Conservation (phyloP, 2,797 vertebrate species). For the Ammospiza maritima region DNA sequence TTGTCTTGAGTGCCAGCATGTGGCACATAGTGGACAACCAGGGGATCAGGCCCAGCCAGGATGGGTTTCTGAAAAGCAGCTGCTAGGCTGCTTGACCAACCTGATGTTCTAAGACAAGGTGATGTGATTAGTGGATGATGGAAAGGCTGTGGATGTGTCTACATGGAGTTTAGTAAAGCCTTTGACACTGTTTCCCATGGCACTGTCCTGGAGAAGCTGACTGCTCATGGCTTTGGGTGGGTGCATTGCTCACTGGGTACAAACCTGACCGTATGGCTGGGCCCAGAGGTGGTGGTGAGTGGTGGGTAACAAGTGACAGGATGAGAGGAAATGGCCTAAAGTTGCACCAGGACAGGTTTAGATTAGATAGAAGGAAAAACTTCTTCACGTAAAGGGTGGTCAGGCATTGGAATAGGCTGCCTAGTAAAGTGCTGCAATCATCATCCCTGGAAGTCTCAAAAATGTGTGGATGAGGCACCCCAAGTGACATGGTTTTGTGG, state of each 20-base stretch:
- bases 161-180: fast-evolving
- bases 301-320: neutral
- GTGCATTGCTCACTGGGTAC: too few species aligned
- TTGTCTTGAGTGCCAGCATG: neutral
- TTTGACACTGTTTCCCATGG: neutral
- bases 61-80: neutral
- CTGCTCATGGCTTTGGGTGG: neutral
- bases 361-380: neutral
- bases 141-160: neutral
- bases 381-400: neutral
- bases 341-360: neutral
- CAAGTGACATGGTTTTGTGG: neutral
- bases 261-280: neutral
- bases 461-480: neutral
- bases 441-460: neutral
- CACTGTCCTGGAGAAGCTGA: neutral
- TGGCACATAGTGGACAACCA: neutral
- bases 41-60: neutral
- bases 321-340: neutral
- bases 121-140: neutral
- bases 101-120: neutral
- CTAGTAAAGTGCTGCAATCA: neutral
- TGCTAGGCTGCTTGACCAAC: neutral
- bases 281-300: neutral
- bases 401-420: neutral